phyloP scores from a whole-genome alignment of 2,113 vertebrate species.

The Argyrosomus japonicus region DNA sequence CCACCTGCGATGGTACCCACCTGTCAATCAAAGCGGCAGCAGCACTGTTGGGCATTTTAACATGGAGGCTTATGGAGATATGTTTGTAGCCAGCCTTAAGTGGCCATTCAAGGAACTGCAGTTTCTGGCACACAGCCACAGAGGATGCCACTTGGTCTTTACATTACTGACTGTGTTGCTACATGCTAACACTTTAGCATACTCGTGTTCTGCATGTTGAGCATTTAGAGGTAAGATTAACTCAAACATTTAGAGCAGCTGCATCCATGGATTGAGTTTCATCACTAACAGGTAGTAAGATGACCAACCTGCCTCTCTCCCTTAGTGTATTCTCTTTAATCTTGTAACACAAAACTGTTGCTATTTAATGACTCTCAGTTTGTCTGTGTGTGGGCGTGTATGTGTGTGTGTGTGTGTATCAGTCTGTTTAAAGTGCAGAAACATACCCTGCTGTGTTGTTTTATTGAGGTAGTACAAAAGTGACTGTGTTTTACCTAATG shows the following conservation, averaged over 20 bases:
- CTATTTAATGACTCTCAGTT: background rate
- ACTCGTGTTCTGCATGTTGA: too few relatives aligned
- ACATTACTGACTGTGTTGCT: background rate
- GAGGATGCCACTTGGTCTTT: too few relatives aligned
- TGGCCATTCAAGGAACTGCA: too few relatives aligned
- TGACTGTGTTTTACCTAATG: conserved; percentile 47
- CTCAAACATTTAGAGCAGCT: background rate
- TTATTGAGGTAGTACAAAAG: conserved; percentile 38
- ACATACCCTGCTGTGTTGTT: conserved; percentile 42
- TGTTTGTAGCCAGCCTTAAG: too few relatives aligned
- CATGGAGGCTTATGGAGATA: too few relatives aligned
- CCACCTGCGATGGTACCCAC: too few relatives aligned
- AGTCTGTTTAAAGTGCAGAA: conserved; percentile 17
- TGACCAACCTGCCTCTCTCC: background rate
- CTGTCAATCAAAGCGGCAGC: too few relatives aligned
- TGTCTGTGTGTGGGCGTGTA: background rate
- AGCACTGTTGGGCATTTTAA: too few relatives aligned
- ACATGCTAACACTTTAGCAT: background rate
- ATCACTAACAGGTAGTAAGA: background rate
- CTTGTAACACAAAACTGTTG: background rate
- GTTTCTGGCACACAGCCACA: too few relatives aligned
- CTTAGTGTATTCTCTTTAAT: background rate
- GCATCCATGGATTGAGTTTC: background rate
- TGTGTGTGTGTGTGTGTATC: background rate
- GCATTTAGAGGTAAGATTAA: too few relatives aligned